phyloP scores from a whole-genome alignment of 2,888 invertebrate genomes.

The Azorinus chamasolen region DNA sequence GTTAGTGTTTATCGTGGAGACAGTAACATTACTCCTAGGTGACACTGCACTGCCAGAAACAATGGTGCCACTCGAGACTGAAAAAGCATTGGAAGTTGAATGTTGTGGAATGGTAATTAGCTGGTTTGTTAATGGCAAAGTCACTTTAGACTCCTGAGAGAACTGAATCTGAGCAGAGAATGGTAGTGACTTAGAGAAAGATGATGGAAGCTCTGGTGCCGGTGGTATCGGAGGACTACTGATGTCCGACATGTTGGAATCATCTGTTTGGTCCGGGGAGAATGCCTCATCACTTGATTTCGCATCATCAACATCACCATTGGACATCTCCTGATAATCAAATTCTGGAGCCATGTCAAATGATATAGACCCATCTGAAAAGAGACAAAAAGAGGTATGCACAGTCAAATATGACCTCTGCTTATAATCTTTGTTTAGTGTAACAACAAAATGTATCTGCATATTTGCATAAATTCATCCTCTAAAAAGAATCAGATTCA shows the following conservation, averaged over 20 bases:
- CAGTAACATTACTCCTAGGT: slow-evolving; percentile 46
- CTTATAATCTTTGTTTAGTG: too few species aligned
- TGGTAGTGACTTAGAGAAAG: slow-evolving; percentile 62
- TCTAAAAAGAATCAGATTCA: too few species aligned
- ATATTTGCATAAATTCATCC: too few species aligned
- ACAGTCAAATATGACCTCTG: too few species aligned
- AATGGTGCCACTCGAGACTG: slow-evolving; percentile 30
- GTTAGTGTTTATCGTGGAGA: slow-evolving; percentile 63
- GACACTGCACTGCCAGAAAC: slow-evolving; percentile 50
- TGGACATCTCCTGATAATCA: slow-evolving; percentile 88
- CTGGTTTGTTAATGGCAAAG: slow-evolving; percentile 62
- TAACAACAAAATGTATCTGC: too few species aligned
- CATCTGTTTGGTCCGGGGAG: slow-evolving; percentile 83
- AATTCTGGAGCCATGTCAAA: slow-evolving; percentile 94
- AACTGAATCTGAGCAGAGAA: slow-evolving; percentile 61
- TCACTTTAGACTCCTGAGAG: slow-evolving; percentile 58
- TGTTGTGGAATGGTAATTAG: slow-evolving; percentile 66
- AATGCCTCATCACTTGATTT: slow-evolving; percentile 89
- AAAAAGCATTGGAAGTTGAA: slow-evolving; percentile 31
- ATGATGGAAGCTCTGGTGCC: slow-evolving; percentile 69
- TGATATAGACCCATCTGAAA: slow-evolving; percentile 93
- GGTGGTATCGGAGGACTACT: slow-evolving; percentile 76
- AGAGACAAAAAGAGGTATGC: neutral
- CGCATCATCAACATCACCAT: slow-evolving; percentile 90
- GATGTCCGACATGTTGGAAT: slow-evolving; percentile 78